Base-by-base conservation (phyloP, 1,140 invertebrate species). In the Trichonephila inaurata region DNA sequence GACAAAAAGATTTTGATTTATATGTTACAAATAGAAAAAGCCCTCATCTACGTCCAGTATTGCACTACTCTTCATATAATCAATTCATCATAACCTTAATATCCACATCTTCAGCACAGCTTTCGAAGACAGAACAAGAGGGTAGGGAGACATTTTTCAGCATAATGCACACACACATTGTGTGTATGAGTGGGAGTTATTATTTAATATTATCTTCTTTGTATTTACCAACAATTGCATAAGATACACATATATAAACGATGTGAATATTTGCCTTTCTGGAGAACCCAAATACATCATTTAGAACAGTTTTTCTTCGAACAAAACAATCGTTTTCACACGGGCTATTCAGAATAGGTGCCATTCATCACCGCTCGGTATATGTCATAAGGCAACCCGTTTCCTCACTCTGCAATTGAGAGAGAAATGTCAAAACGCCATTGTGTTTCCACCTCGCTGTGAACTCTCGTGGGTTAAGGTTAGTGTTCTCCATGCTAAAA, bases 381-480 rank as follows among this genome's bases (percentile, higher is more conserved):
- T 28, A 77, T 77, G 72, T 77, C 72, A 77, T 77, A 77, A 77
- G 18, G 24, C 72, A 77, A 77, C 72, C 28, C 40, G 72, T 77
- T 77, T 33, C 33, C 72, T 33, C 72, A 77, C 72, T 40, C 24
- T 28, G 7, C 72, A 33, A 77, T 77, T 77, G 33, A 77, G 72
- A 33, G 72, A 77, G 28, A 77, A 40, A 77, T 77, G 72, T 77
- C 72, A 77, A 77, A 77, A 77, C 28, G 72, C 72, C 28, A 77
- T 77, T 77, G 72, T 77, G 72, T 77, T 77, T 2, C 72, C 72
- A 77, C 72, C 72, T 77, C 72, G 28, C 16, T 10, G 28, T 40
- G 72, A 77, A 77, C 72, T 77, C 16, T 77, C 72, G 72, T 40
- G 72, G 72, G 72, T 77, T 77, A 77, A 77, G 72, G 72, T 77